These are phyloP conservation scores for Tor tambroides DNA, from an alignment of 2,113 vertebrate species.

Conservation along the genomic window DNA sequence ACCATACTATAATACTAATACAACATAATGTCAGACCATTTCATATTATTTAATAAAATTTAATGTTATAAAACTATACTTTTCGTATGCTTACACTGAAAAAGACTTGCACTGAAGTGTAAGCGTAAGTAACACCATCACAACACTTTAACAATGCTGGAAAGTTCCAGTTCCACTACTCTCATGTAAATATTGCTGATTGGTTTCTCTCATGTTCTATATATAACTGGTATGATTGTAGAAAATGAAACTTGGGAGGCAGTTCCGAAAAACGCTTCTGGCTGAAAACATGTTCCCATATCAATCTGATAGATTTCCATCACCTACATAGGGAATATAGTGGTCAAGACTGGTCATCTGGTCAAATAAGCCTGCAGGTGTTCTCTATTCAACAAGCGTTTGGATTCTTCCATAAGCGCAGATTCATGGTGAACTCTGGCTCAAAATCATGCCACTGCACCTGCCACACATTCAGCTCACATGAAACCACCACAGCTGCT, in stretches of 20 bases:
- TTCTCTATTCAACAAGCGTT: not conserved
- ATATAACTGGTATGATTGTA: no score
- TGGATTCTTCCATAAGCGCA: constrained; percentile 25
- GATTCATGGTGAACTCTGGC: constrained; percentile 38
- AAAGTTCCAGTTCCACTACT: no score
- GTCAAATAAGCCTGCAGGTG: constrained; percentile 46
- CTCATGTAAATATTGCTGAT: no score
- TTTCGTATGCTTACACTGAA: not conserved
- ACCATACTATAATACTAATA: no score
- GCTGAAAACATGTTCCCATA: no score
- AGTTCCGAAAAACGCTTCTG: no score
- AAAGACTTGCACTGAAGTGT: not conserved
- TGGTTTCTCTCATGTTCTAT: no score
- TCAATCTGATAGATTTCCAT: no score
- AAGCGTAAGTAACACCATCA: not conserved
- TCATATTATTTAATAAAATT: not conserved
- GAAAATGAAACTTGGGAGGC: no score
- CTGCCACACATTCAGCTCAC: constrained; percentile 59
- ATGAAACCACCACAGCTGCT: constrained; percentile 65
- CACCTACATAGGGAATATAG: no score
- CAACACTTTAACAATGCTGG: not conserved
- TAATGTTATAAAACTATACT: not conserved
- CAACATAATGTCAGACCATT: no score
- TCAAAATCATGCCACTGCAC: constrained; percentile 59
- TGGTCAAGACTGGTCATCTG: constrained; percentile 24